phyloP scores from a whole-genome alignment of 2,113 vertebrate species.

The Campylomormyrus numenius region DNA sequence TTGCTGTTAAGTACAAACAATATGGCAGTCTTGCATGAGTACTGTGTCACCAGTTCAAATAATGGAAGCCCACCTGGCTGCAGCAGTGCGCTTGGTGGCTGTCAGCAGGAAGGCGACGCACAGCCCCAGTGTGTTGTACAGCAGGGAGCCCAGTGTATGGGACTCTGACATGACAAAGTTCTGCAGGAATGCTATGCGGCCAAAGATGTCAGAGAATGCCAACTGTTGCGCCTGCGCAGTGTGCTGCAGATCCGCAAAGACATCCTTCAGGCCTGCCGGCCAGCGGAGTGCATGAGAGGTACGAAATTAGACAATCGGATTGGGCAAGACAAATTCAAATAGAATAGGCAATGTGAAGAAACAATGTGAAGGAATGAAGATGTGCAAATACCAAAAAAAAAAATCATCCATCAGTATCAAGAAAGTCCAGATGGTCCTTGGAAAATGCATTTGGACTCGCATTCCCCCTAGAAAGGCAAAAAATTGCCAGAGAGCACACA shows the following conservation, averaged over 20 bases:
- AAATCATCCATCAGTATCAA: background rate
- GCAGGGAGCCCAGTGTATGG: slow-evolving; percentile 59
- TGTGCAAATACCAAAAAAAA: background rate
- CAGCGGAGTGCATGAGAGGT: background rate
- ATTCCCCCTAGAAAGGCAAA: background rate
- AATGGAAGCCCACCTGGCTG: slow-evolving; percentile 54
- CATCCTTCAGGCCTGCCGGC: slow-evolving; percentile 48
- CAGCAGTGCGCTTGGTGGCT: slow-evolving; percentile 57
- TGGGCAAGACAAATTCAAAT: background rate
- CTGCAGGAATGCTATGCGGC: slow-evolving; percentile 65
- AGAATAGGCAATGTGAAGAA: background rate
- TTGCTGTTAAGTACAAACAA: background rate
- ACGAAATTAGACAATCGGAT: background rate
- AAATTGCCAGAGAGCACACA: background rate
- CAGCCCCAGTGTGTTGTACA: slow-evolving; percentile 62
- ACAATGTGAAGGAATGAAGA: background rate
- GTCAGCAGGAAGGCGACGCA: slow-evolving; percentile 57
- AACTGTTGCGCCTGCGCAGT: slow-evolving; percentile 62
- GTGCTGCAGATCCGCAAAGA: slow-evolving; percentile 61
- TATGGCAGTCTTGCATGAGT: background rate
- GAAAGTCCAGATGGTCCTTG: background rate
- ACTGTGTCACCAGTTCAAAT: background rate
- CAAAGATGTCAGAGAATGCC: slow-evolving; percentile 64
- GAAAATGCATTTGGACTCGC: background rate
- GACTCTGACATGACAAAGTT: slow-evolving; percentile 67